A percentile compares a stretch with the other conserved stretches of the same genome.
phyloP scores from a whole-genome alignment of 1,140 invertebrate genomes.

The Parapsyche elsis region DNA sequence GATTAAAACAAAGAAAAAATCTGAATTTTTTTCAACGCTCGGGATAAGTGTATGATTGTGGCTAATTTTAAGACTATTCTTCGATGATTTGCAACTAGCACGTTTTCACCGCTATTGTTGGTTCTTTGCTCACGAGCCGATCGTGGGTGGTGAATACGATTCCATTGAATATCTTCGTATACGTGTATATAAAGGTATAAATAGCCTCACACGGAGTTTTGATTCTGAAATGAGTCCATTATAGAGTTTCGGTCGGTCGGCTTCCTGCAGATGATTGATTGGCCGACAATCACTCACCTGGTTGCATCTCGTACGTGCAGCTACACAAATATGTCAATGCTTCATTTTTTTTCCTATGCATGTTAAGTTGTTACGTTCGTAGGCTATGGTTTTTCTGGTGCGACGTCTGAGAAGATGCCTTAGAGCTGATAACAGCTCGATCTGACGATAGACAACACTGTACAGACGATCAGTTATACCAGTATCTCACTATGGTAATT shows the following conservation, averaged over 20 bases:
- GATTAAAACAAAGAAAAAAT: no score
- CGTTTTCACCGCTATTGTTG: not conserved
- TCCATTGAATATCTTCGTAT: not conserved
- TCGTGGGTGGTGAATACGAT: not conserved
- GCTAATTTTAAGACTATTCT: no score
- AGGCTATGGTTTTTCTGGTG: not conserved
- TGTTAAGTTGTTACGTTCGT: not conserved
- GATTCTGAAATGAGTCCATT: constrained; percentile 40
- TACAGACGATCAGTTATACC: no score
- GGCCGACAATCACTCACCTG: constrained; percentile 28
- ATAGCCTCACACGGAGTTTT: constrained; percentile 21
- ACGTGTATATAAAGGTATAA: no score
- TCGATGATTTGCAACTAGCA: not conserved
- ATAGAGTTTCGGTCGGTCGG: constrained; percentile 29
- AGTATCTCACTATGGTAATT: no score
- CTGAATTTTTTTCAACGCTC: no score
- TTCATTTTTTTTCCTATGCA: not conserved
- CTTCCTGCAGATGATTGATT: constrained; percentile 42
- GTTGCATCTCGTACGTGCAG: not conserved
- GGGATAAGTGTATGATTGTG: no score
- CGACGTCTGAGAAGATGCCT: no score
- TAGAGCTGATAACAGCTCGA: no score
- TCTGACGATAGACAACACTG: no score
- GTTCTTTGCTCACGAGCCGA: not conserved
- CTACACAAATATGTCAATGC: not conserved